Conservation (phyloP, 2,797 vertebrate genomes). For the Syndactyla subalaris region DNA sequence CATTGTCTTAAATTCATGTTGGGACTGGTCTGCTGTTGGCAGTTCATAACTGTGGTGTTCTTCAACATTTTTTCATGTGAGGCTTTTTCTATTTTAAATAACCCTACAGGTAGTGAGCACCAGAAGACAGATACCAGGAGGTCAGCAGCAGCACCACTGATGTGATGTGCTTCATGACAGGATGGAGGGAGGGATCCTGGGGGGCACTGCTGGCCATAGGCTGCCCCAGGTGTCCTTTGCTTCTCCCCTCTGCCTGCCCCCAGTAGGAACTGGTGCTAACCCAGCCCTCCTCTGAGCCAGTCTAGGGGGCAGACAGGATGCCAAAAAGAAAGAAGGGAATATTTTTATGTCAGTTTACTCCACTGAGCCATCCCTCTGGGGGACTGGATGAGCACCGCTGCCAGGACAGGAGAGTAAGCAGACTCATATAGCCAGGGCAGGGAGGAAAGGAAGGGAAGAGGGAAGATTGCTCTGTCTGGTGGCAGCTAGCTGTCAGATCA, state of each 20-base stretch:
- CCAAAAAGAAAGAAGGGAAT: neutral
- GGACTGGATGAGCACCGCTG: accelerated
- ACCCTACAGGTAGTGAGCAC: neutral
- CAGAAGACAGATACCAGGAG: neutral
- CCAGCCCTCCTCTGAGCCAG: accelerated
- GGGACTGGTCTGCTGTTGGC: neutral
- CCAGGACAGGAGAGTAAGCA: neutral
- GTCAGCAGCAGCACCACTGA: accelerated
- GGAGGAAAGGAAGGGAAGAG: neutral
- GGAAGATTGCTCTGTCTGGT: constrained; percentile 11
- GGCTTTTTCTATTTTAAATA: neutral
- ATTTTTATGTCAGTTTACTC: neutral
- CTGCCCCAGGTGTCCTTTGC: accelerated
- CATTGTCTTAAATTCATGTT: neutral
- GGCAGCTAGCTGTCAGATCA: constrained; percentile 49
- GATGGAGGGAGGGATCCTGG: accelerated
- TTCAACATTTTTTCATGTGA: neutral
- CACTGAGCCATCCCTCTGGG: neutral
- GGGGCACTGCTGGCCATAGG: accelerated
- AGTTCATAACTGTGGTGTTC: neutral
- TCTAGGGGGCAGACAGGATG: neutral
- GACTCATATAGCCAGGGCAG: neutral
- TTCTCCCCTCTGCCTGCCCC: neutral
- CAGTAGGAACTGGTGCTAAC: neutral
- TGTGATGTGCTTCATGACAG: neutral